Evolutionary conservation across 2,797 vertebrate genomes (phyloP), one percentile per base, ranked within the genome.

Genomic region (Sebastes alutus): DNA sequence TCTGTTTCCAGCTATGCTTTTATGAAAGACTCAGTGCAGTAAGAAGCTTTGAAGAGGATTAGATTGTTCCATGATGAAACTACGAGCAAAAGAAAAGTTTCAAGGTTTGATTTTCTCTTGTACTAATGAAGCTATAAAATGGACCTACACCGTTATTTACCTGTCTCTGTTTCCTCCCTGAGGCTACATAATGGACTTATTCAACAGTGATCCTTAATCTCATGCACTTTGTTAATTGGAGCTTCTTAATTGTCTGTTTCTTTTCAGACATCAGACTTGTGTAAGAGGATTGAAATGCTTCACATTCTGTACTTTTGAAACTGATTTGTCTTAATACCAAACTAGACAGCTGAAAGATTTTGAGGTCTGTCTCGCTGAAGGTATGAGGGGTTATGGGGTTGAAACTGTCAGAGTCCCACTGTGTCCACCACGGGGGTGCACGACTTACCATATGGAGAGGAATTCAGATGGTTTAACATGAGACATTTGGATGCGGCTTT

Each of bases 231-330:
- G 93, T 93, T 95, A 94, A 94, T 91, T 91, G 83, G 75, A 89
- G 77, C 86, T 61, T 90, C 86, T 93, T 92, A 94, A 89, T 89
- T 93, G 93, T 95, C 93, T 94, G 88, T 93, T 83, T 87, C 84
- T 88, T 84, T 86, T 94, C 93, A 94, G 94, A 94, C 92, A 85
- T 95, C 89, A 92, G 94, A 94, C 93, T 81, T 75, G 61, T 70
- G 77, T 95, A 95, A 96, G 94, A 95, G 92, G 94, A 95, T 94
- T 95, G 89, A 88, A 82, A 87, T 65, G 77, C 78, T 79, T 88
- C 82, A 76, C 81, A 46, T 30, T 35, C 72, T 77, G 77, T 64
- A 75, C 54, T 23, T 85, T 69, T 77, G 64, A 84, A 73, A 82
- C 85, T 81, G 82, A 89, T 89, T 90, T 76, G 72, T 90, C 80